These are phyloP conservation scores for Eudasyphora cyanicolor DNA, from an alignment of 2,888 invertebrate genomes.

Conservation along the genomic window DNA sequence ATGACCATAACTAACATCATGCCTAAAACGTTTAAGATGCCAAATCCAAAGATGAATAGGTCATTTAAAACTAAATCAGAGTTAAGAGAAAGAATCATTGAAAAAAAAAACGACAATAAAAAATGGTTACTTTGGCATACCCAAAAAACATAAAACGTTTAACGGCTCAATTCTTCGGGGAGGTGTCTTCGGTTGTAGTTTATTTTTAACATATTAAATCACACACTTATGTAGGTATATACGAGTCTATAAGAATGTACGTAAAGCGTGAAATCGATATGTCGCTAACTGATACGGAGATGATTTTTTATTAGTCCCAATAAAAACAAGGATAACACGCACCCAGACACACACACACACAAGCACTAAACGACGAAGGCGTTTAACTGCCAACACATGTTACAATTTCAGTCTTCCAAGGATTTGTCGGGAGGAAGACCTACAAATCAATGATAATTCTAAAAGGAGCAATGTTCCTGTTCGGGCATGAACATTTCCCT, in stretches of 20 bases:
- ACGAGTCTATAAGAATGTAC: neutral
- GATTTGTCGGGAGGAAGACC: no score
- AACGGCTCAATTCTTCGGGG: neutral
- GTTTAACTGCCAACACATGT: slow-evolving; percentile 52
- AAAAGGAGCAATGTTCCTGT: neutral
- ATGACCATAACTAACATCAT: no score
- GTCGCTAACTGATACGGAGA: neutral
- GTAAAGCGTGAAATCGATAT: slow-evolving; percentile 27
- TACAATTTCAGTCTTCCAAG: slow-evolving; percentile 30
- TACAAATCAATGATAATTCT: no score
- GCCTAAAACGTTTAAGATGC: neutral
- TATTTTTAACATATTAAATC: neutral
- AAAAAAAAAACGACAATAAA: neutral
- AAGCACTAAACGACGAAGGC: neutral
- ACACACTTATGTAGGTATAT: neutral
- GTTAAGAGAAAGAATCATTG: no score
- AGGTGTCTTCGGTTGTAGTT: neutral
- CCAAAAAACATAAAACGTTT: neutral
- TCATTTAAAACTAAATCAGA: neutral
- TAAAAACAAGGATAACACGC: neutral
- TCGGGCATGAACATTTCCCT: slow-evolving; percentile 33
- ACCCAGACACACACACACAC: neutral
- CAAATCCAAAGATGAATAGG: neutral
- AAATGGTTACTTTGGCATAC: neutral
- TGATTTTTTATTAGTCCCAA: neutral